Evolutionary conservation across 2,888 invertebrate species (phyloP).

Genomic region (Latrodectus hesperus): DNA sequence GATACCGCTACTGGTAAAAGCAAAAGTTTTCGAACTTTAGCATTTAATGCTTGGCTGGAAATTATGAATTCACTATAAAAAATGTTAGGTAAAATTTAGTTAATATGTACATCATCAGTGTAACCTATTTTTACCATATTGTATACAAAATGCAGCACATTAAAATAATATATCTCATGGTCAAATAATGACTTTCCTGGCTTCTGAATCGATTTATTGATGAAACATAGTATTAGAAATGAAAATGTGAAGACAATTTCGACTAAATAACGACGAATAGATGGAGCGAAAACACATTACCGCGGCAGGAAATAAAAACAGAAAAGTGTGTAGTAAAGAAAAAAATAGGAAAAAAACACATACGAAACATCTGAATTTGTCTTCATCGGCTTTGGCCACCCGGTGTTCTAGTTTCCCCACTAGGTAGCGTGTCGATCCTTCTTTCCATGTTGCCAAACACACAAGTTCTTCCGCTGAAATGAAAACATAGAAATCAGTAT

Average conservation of each 20-base stretch:
- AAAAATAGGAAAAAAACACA: conserved; percentile 31
- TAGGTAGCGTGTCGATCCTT: conserved; percentile 91
- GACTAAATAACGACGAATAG: conserved; percentile 43
- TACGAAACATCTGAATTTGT: conserved; percentile 71
- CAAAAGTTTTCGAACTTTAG: no score
- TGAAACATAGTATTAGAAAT: no score
- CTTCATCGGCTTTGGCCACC: conserved; percentile 71
- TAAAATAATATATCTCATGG: no score
- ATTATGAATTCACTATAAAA: no score
- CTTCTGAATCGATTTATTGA: no score
- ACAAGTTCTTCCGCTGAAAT: conserved; percentile 87
- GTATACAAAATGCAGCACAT: no score
- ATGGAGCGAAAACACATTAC: conserved; percentile 10
- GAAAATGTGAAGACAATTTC: not conserved
- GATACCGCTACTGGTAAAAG: no score
- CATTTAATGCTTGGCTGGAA: no score
- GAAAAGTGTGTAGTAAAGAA: not conserved
- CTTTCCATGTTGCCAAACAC: conserved; percentile 94
- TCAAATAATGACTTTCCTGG: no score
- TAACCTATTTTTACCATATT: no score
- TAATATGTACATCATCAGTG: no score
- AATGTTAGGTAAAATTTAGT: no score
- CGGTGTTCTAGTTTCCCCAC: conserved; percentile 83
- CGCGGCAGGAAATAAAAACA: not conserved
- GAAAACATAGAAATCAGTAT: conserved; percentile 6